A percentile compares a stretch with the other conserved stretches of the same genome.
Evolutionary conservation across 2,888 invertebrate genomes (phyloP).

Genomic region (Liposcelis brunnea): DNA sequence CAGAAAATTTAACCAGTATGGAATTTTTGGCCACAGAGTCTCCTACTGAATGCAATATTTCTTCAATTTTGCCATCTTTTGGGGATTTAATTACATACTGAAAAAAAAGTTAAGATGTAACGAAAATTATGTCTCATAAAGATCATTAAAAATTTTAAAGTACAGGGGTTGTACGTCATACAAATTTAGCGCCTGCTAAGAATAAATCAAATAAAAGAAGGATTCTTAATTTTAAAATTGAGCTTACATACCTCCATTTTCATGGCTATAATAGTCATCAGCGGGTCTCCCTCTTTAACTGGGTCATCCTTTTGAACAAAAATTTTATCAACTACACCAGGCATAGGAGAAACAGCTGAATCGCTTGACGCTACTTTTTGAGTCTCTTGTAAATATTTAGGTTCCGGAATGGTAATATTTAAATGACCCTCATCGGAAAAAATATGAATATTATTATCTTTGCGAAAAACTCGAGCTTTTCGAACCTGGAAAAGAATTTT

Average conservation of each 20-base stretch:
- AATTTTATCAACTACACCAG: slow-evolving; percentile 84
- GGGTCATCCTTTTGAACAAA: slow-evolving; percentile 62
- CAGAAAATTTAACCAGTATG: slow-evolving; percentile 23
- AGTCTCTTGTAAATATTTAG: slow-evolving; percentile 36
- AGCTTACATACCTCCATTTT: slow-evolving; percentile 78
- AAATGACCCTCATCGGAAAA: slow-evolving; percentile 11
- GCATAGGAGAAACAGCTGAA: slow-evolving; percentile 80
- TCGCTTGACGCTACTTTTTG: slow-evolving; percentile 27
- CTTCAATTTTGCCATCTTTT: slow-evolving; percentile 55
- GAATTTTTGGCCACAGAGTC: slow-evolving; percentile 66
- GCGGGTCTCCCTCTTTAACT: slow-evolving; percentile 73
- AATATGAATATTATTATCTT: slow-evolving; percentile 12
- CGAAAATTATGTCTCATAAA: no score
- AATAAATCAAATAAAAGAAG: background rate
- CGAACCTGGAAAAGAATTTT: background rate
- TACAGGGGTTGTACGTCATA: background rate
- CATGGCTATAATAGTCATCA: slow-evolving; percentile 95
- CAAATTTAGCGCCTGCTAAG: background rate
- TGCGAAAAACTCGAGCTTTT: slow-evolving; percentile 9
- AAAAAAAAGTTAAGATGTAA: no score
- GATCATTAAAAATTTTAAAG: no score
- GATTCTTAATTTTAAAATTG: background rate
- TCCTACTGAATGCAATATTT: slow-evolving; percentile 52
- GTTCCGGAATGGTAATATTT: slow-evolving; percentile 38
- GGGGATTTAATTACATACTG: slow-evolving; percentile 75